A percentile compares a stretch with the other conserved stretches of the same genome.
These are phyloP conservation scores for Platichthys stellatus DNA, from an alignment of 2,113 vertebrate species.

Conservation along the genomic window DNA sequence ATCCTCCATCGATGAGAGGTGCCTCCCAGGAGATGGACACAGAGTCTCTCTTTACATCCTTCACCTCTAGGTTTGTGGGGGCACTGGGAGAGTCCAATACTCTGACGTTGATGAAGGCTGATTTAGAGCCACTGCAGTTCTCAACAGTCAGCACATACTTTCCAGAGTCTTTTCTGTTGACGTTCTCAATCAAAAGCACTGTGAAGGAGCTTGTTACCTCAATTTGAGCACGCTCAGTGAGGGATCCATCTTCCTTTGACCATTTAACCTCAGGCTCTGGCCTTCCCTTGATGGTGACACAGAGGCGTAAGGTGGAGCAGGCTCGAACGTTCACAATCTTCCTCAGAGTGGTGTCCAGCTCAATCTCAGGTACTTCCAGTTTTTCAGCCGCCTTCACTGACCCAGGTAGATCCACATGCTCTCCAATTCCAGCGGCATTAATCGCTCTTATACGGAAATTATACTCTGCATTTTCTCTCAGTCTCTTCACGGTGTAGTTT, in stretches of 20 bases:
- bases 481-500: constrained; percentile 89
- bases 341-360: constrained; percentile 91
- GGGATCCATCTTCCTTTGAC: constrained; percentile 89
- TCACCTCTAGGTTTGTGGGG: constrained; percentile 88
- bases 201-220: constrained; percentile 93
- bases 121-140: constrained; percentile 93
- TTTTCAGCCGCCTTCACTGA: constrained; percentile 89
- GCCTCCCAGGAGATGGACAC: constrained; percentile 93
- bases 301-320: constrained; percentile 90
- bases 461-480: constrained; percentile 94
- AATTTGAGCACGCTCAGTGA: constrained; percentile 91
- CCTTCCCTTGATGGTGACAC: constrained; percentile 93
- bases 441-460: constrained; percentile 93
- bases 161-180: constrained; percentile 94
- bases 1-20: constrained; percentile 94
- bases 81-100: constrained; percentile 95
- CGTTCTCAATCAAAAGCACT: constrained; percentile 94
- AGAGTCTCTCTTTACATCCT: constrained; percentile 92
- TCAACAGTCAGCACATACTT: constrained; percentile 93
- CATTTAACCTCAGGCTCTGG: constrained; percentile 97
- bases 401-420: constrained; percentile 86
- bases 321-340: constrained; percentile 92
- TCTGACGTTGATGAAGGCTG: constrained; percentile 95
- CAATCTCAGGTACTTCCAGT: constrained; percentile 93
- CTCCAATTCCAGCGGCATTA: constrained; percentile 92